Conservation (phyloP, 1,140 invertebrate genomes). For the Drosophila nannoptera region DNA sequence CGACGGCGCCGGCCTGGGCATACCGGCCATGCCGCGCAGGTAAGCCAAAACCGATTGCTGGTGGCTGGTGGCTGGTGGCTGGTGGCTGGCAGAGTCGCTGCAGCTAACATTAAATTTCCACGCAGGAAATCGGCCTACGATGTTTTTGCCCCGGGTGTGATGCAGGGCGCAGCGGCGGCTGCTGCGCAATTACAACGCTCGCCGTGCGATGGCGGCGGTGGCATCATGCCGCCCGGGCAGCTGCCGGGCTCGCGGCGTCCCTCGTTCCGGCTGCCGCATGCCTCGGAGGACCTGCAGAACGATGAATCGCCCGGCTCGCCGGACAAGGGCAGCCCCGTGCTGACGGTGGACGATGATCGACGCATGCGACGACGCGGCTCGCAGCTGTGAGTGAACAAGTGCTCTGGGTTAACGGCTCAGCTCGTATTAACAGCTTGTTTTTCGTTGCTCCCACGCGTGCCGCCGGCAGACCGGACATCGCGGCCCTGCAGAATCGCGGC, state of each 20-base stretch:
- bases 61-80: too few relatives aligned
- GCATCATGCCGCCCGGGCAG: constrained; percentile 71
- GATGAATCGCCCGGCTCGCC: constrained; percentile 80
- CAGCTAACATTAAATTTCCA: neutral
- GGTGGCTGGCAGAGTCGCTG: neutral
- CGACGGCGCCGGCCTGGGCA: constrained; percentile 80
- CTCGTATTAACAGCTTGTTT: neutral
- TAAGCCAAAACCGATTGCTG: constrained; percentile 44
- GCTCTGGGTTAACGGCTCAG: too few relatives aligned
- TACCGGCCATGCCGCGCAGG: constrained; percentile 86
- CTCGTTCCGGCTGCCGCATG: constrained; percentile 83
- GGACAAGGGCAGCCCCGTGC: constrained; percentile 79
- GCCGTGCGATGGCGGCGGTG: constrained; percentile 61
- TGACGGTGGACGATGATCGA: constrained; percentile 86
- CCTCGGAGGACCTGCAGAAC: constrained; percentile 81
- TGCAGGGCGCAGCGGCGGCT: constrained; percentile 55
- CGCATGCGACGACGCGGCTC: constrained; percentile 87
- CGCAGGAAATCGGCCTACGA: constrained; percentile 88
- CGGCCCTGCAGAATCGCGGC: constrained; percentile 83
- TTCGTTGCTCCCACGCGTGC: constrained; percentile 21
- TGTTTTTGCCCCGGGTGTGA: constrained; percentile 82
- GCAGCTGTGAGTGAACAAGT: constrained; percentile 84
- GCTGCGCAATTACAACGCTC: constrained; percentile 65
- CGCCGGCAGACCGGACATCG: constrained; percentile 84
- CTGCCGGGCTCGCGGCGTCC: constrained; percentile 81